Evolutionary conservation across 2,797 vertebrate genomes (phyloP), one percentile per base, ranked within the genome.

Genomic region (Amphiprion clarkii): DNA sequence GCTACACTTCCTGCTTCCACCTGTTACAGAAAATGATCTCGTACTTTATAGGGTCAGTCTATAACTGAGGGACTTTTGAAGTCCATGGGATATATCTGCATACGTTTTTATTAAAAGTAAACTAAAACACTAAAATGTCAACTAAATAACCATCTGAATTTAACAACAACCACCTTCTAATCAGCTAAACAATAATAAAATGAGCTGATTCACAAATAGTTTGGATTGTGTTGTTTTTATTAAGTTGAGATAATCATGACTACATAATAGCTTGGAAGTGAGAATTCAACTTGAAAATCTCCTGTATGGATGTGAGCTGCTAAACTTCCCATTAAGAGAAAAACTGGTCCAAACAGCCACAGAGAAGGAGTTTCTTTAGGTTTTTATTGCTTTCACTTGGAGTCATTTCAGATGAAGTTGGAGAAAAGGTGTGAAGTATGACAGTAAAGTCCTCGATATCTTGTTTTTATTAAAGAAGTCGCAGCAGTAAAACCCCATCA

Each of bases 1-100:
- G 59, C 71, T 82, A 57, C 59, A 88, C 80, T 77, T 85, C 88
- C 79, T 91, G 79, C 48, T 56, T 74, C 7, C 62, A 71, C 48
- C 63, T 74, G 51, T 60, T 72, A 64, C 40, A 67, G 69, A 13
- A 63, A 55, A n/a, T n/a, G n/a, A n/a, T n/a, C n/a, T n/a, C n/a
- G 52, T 68, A 51, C 39, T 54, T 23, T 8, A 14, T 4, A 27
- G 27, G 27, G 27, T 27, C 27, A 27, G 27, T 27, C 27, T 27
- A 4, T 27, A 27, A 27, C 27, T 27, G 27, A 27, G 27, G 27
- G 27, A 23, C 23, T 23, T 23, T 23, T 23, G 23, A 23, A 23
- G 1, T 23, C 23, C 23, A 23, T 23, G 23, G 23, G 23, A 1
- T 23, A 23, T 23, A 23, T 23, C 23, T 23, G 23, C 23, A 23